A percentile compares a stretch with the other conserved stretches of the same genome.
Evolutionary conservation across 2,797 vertebrate genomes (phyloP).

Genomic region (Danio choprae): DNA sequence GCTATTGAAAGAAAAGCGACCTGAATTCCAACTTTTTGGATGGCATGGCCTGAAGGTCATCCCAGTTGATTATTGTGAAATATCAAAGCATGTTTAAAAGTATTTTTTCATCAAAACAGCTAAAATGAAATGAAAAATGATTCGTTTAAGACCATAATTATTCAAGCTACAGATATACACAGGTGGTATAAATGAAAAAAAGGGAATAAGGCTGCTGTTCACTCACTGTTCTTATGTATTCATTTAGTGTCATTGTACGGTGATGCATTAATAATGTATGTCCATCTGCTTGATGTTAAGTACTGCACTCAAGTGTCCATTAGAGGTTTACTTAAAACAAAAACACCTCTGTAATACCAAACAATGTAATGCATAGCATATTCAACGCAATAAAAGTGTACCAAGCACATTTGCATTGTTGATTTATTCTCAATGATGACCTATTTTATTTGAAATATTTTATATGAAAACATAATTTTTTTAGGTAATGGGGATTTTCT

Average conservation of each 20-base stretch:
- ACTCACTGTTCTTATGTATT: constrained; percentile 15
- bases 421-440: background rate
- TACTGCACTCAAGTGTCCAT: constrained; percentile 7
- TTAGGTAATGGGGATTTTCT: background rate
- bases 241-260: background rate
- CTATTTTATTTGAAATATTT: background rate
- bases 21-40: too few species aligned
- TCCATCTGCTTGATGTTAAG: constrained; percentile 30
- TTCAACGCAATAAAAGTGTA: constrained; percentile 5
- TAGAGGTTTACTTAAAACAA: constrained; percentile 5
- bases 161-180: background rate
- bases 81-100: too few species aligned
- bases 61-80: too few species aligned
- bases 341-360: background rate
- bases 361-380: background rate
- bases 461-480: background rate
- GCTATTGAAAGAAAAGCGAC: too few species aligned
- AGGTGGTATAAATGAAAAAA: background rate
- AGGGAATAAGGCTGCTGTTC: background rate
- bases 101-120: too few species aligned
- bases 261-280: constrained; percentile 28
- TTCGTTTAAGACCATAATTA: background rate
- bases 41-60: too few species aligned
- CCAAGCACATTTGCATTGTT: background rate
- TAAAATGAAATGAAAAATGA: too few species aligned